Base-by-base conservation (phyloP, 2,113 vertebrate species). In the Conger conger region DNA sequence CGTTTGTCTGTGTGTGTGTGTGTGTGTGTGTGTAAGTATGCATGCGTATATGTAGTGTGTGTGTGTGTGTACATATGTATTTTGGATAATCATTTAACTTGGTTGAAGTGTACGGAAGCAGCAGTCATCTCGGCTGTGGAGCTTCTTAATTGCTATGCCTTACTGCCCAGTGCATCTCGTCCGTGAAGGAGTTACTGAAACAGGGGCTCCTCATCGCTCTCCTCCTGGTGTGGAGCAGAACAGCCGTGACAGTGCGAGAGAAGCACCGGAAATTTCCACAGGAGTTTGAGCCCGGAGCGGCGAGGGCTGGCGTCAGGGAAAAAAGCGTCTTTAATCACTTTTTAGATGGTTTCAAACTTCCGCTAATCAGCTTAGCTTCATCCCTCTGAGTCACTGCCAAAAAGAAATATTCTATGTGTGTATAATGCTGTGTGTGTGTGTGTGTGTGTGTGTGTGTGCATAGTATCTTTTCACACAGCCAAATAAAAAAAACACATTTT, bases 401-500 rank as follows among this genome's bases (percentile, higher is more conserved):
- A 73, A 73, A 73, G 33, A 73, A 33, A 33, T 73, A 73, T 73
- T 33, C n/a, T 42, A 42, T 81, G 80, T 35, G 79, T 54, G 80
- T 80, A 63, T 63, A 63, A 63, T 63, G 20, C 20, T 63, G 1
- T 80, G 36, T 80, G 79, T 33, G n/a, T 54, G 42, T 54, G 50
- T 81, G 30, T 81, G 80, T 81, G 40, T 81, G 80, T 81, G 80
- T 81, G 80, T 54, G 50, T 80, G 42, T 81, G 50, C 9, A 36
- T 79, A 3, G 27, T 33, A 84, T 76, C 78, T 81, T 30, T 35
- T 45, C 33, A 27, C 63, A 53, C 79, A 16, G 54, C 20, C 57
- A 60, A 60, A 63, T 3, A 50, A 50, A 11, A 50, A 50, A 0
- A 50, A 63, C 23, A 63, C 0, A 2, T 63, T 73, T 73, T 73